Evolutionary conservation across 2,797 vertebrate genomes (phyloP), one percentile per base, ranked within the genome.

Genomic region (Loriculus beryllinus): DNA sequence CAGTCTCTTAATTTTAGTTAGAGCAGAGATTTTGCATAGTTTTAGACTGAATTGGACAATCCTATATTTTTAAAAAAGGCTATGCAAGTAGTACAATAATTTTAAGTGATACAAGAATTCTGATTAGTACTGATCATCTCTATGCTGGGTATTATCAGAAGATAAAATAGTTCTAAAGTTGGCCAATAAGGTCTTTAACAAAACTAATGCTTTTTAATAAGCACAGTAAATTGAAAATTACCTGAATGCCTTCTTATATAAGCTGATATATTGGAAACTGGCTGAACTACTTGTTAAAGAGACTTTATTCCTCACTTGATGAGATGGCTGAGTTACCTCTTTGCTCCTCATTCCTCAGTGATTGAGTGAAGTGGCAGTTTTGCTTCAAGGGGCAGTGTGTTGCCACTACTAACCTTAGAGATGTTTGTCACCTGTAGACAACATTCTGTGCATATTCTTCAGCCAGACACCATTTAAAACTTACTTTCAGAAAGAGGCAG

Each of bases 321-420:
- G 25, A 48, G 48, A 10, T n/a, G 28, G 6, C 35, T 7, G 45
- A 49, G 62, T 63, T 48, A 7, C 10, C 10, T 59, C 43, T 17
- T 25, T 16, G 3, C 40, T 54, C 0, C 15, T 37, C 18, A 4
- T 17, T 20, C 0, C 0, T 59, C 40, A 47, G 68, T 37, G 21
- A 22, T 2, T 2, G 57, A 47, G 16, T 10, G 18, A 71, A n/a
- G 52, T 15, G 60, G 31, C 35, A 42, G 23, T 20, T 35, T 7
- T 74, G 56, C 40, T 83, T 92, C 28, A 28, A 47, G 20, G 35
- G 56, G 42, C 67, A 62, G 47, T 3, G 0, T 1, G 1, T 57
- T 75, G 26, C 26, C 29, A 10, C 35, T 43, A 0, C 10, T 45
- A 26, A 33, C 37, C 33, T 26, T 54, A 20, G 57, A 71, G 26